A percentile compares a stretch with the other conserved stretches of the same genome.
phyloP scores from a whole-genome alignment of 2,888 invertebrate genomes.

The Cryptocheilus praepositus region DNA sequence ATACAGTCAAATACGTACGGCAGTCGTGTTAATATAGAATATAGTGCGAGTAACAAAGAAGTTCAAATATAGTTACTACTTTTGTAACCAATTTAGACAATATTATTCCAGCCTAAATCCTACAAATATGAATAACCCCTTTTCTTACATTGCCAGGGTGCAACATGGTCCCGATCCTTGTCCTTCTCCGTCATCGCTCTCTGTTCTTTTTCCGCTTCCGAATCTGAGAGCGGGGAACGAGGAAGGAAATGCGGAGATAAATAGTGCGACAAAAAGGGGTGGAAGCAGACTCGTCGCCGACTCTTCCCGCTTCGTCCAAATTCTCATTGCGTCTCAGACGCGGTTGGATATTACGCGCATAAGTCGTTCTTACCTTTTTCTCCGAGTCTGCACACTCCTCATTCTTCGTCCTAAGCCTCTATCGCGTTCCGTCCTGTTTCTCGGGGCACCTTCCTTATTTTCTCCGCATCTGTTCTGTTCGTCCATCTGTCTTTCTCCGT shows the following conservation, averaged over 20 bases:
- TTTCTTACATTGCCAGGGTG: slow-evolving; percentile 36
- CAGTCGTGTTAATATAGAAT: too few species aligned
- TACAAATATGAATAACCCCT: slow-evolving; percentile 47
- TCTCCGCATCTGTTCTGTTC: slow-evolving; percentile 25
- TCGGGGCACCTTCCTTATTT: slow-evolving; percentile 16
- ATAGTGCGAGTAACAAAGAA: too few species aligned
- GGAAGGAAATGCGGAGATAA: slow-evolving; percentile 9
- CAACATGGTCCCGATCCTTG: slow-evolving; percentile 29
- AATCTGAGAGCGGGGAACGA: slow-evolving; percentile 19
- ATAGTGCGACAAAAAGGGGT: background rate
- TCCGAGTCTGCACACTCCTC: too few species aligned
- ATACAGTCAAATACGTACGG: too few species aligned
- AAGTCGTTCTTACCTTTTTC: slow-evolving; percentile 39
- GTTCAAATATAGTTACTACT: too few species aligned
- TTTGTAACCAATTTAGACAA: too few species aligned
- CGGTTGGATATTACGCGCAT: slow-evolving; percentile 54
- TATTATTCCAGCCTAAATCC: too few species aligned
- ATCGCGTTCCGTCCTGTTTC: slow-evolving; percentile 15
- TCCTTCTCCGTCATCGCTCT: slow-evolving; percentile 17
- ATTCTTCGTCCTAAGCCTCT: slow-evolving; percentile 11
- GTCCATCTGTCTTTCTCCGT: slow-evolving; percentile 9
- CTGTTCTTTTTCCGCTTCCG: slow-evolving; percentile 8
- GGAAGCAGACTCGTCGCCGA: slow-evolving; percentile 26
- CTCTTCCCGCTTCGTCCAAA: slow-evolving; percentile 37
- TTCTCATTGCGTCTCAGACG: slow-evolving; percentile 52